Base-by-base conservation (phyloP, 2,888 invertebrate genomes). In the Heteromyza rotundicornis region DNA sequence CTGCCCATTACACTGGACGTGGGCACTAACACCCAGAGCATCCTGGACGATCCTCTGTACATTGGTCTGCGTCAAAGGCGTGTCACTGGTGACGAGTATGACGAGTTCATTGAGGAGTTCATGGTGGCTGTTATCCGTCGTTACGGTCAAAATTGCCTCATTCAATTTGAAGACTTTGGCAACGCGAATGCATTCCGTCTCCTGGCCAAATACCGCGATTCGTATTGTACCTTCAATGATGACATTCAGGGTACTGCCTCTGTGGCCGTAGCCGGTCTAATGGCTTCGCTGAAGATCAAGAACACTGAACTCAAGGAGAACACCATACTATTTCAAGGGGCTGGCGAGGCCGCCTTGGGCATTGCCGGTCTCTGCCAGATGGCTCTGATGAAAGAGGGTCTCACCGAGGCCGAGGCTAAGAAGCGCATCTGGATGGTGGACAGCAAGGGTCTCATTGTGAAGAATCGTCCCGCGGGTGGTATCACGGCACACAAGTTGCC, bases 171-270 rank as follows among this genome's bases (percentile, higher is more conserved):
- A 86, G 99, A 99, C 86, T 99, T 99, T 82, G 99, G 92, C 58
- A 99, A 99, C 80, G 88, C 92, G 10, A 99, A 99, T 84, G 99
- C 99, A 5, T 99, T 98, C 87, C 87, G 94, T 35, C 86, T 99
- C 59, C 86, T 99, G 67, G 91, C 90, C 75, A 95, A 94, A 81
- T 99, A 98, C 84, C 89, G 95, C 47, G 86, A 93, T 74, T 81
- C 88, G 76, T 92, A 93, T 84, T 98, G 98, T 84, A 96, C 96
- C 14, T 99, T 99, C 85, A 99, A 99, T 85, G 99, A 99, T 82
- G 99, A 99, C 82, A 99, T 99, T 80, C 98, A 99, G 61, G 97
- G 97, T 77, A 96, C 98, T 2, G 98, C 99, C 2, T 87, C 96
- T 3, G 98, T 99, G 17, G 97, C 96, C 12, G 92, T 98, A 20